Evolutionary conservation across 1,140 invertebrate species (phyloP), one percentile per base, ranked within the genome.

Genomic region (Trichogramma pretiosum): DNA sequence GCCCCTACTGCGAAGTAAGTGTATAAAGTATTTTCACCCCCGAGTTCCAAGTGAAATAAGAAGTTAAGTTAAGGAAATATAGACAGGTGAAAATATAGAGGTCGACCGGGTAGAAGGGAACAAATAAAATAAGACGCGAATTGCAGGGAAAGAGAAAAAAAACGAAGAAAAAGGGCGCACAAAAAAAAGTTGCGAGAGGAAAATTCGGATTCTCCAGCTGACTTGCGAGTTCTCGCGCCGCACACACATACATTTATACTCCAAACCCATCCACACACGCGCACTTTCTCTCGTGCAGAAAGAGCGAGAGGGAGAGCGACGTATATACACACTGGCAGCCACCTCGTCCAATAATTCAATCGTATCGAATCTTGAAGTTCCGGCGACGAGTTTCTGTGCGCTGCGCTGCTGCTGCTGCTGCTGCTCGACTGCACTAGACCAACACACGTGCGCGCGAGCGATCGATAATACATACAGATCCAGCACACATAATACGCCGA

Each of bases 301-400:
- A n/a, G n/a, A n/a, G n/a, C n/a, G n/a, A n/a, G n/a, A n/a, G n/a
- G n/a, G n/a, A n/a, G n/a, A n/a, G n/a, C n/a, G n/a, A n/a, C n/a
- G n/a, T n/a, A n/a, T n/a, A n/a, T n/a, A n/a, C n/a, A n/a, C n/a
- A n/a, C n/a, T n/a, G n/a, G n/a, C n/a, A n/a, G n/a, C n/a, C n/a
- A n/a, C n/a, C n/a, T n/a, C n/a, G n/a, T n/a, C 34, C 45, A 45
- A 59, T 57, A 52, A 57, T 59, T 59, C 53, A 55, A 53, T 58
- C 44, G 46, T 38, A 53, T 52, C 40, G 46, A 36, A 50, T 38
- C 16, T 13, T 35, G 38, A 48, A 50, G 52, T 53, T 21, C 44
- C 40, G 33, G 49, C 36, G 21, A 57, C 42, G 41, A 39, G 49
- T 59, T 57, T 54, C 52, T 39, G 13, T 22, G 24, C 23, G n/a